These are phyloP conservation scores for Cephalophus harveyi DNA, from an alignment of 2,113 vertebrate genomes.

Conservation along the genomic window DNA sequence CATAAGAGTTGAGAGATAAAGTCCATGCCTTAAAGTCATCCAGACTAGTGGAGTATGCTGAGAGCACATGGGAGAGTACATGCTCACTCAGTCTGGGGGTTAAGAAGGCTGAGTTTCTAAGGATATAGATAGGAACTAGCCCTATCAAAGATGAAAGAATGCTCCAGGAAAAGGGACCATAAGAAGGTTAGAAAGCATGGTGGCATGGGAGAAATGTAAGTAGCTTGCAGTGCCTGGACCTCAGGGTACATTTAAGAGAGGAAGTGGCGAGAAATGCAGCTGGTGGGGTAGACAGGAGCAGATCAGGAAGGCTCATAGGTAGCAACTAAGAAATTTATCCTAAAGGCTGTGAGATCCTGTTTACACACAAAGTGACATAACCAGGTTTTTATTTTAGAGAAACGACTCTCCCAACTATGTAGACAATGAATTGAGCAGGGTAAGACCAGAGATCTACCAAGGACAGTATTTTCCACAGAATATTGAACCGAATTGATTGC, in stretches of 20 bases:
- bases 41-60: neutral
- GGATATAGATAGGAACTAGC: neutral
- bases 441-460: neutral
- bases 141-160: neutral
- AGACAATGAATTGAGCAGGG: neutral
- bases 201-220: neutral
- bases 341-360: neutral
- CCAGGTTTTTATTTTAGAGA: constrained; percentile 15
- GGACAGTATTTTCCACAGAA: neutral
- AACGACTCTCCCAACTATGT: neutral
- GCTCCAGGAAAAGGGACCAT: neutral
- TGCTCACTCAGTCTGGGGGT: neutral
- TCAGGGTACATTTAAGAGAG: neutral
- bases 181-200: neutral
- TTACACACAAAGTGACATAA: neutral
- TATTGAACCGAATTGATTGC: neutral
- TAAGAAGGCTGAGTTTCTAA: constrained; percentile 1
- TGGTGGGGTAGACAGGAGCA: neutral
- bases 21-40: neutral
- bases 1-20: neutral
- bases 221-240: neutral
- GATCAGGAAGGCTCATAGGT: neutral
- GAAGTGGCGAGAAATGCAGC: neutral
- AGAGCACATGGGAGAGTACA: neutral
- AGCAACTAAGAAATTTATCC: neutral